Evolutionary conservation across 1,140 invertebrate genomes (phyloP).

Genomic region (Schlechtendalia chinensis): DNA sequence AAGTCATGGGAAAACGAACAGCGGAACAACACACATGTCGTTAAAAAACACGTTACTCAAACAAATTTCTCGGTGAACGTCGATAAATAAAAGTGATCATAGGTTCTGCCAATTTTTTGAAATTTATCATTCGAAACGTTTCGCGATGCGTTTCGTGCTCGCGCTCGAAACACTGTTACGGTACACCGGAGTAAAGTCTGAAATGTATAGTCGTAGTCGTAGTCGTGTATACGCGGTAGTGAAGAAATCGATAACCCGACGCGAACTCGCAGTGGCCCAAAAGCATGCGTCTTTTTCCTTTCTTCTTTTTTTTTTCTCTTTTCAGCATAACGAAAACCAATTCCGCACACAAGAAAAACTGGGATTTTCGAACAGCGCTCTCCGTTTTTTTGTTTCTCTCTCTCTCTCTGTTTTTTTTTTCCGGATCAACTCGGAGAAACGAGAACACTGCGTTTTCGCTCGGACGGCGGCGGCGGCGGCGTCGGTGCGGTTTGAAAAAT

Average conservation of each 20-base stretch:
- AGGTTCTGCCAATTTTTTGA: constrained; percentile 19
- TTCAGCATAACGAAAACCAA: background rate
- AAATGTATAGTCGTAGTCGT: constrained; percentile 2
- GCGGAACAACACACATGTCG: constrained; percentile 5
- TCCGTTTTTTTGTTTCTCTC: too few species aligned
- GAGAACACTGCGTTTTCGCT: background rate
- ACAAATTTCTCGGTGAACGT: too few species aligned
- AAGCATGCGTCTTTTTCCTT: background rate
- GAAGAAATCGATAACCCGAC: constrained; percentile 29
- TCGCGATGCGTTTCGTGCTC: constrained; percentile 5
- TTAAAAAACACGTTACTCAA: constrained; percentile 8
- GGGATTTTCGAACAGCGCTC: background rate
- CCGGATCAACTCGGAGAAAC: background rate
- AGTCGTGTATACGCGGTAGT: constrained; percentile 5
- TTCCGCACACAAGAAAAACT: too few species aligned
- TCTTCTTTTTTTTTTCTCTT: constrained; percentile 9
- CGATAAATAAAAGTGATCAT: constrained; percentile 11
- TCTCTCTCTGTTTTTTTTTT: background rate
- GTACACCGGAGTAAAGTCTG: background rate
- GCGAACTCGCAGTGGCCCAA: background rate
- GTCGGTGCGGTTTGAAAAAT: constrained; percentile 17
- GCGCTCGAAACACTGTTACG: constrained; percentile 4
- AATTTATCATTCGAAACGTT: constrained; percentile 22
- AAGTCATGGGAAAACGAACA: background rate
- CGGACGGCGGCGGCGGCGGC: background rate